These are phyloP conservation scores for Teleogryllus oceanicus DNA, from an alignment of 2,888 invertebrate species.

Conservation along the genomic window DNA sequence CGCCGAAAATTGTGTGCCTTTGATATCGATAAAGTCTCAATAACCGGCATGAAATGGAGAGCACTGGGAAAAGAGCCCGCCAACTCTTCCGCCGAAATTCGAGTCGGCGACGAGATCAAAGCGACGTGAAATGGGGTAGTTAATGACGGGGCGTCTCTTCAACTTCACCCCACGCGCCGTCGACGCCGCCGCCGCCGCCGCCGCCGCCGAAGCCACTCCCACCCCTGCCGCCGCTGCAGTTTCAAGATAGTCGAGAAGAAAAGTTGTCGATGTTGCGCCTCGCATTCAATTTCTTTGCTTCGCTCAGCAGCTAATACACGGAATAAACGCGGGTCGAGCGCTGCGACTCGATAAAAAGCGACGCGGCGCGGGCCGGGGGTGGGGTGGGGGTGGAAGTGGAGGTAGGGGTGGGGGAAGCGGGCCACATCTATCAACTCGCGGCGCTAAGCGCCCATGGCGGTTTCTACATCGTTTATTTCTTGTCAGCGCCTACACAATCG, in stretches of 20 bases:
- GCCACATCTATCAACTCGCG: no score
- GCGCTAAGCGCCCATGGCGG: no score
- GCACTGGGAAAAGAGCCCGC: neutral
- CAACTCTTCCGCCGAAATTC: neutral
- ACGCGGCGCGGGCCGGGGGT: neutral
- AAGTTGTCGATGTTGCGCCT: neutral
- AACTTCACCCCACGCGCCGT: no score
- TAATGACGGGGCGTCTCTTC: neutral
- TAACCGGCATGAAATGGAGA: neutral
- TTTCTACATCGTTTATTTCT: no score
- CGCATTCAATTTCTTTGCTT: neutral
- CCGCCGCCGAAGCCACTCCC: neutral
- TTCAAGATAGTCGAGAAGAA: neutral
- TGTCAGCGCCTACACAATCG: no score
- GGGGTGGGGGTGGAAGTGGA: no score
- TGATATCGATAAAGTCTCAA: conserved; percentile 7
- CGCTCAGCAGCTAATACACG: neutral
- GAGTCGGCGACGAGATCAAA: neutral
- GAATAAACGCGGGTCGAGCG: neutral
- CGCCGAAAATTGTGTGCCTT: neutral
- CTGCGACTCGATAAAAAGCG: neutral
- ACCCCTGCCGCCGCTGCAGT: neutral
- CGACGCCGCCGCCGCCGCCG: no score
- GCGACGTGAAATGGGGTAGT: neutral
- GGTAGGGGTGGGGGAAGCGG: neutral